Evolutionary conservation across 2,797 vertebrate genomes (phyloP).

Genomic region (Alosa sapidissima): DNA sequence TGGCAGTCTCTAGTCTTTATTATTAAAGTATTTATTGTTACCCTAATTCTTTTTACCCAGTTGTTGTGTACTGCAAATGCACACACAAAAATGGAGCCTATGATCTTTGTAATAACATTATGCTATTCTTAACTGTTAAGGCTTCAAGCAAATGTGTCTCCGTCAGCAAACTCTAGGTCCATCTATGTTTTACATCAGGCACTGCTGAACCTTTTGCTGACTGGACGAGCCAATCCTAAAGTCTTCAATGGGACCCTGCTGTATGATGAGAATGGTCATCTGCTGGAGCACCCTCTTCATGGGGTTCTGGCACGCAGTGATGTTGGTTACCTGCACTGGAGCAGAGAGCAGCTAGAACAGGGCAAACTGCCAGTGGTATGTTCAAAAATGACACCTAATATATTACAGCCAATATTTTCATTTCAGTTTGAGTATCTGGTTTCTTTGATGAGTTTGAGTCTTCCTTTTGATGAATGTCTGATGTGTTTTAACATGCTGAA

Average conservation of each 20-base stretch:
- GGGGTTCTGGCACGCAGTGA: slow-evolving; percentile 72
- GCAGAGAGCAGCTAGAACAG: slow-evolving; percentile 52
- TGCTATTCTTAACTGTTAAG: neutral
- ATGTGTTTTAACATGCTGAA: neutral
- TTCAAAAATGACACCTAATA: neutral
- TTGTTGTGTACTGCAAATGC: neutral
- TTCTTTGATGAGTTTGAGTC: no score
- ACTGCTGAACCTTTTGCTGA: slow-evolving; percentile 81
- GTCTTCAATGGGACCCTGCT: slow-evolving; percentile 73
- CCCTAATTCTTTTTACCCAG: no score
- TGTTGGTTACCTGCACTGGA: slow-evolving; percentile 82
- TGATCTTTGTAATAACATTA: neutral
- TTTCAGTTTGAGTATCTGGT: no score
- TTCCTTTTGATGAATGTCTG: neutral
- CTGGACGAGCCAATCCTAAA: slow-evolving; percentile 72
- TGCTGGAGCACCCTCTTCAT: slow-evolving; percentile 59
- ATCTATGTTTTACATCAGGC: slow-evolving; percentile 65
- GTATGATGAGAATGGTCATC: slow-evolving; percentile 52
- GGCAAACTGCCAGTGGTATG: slow-evolving; percentile 65
- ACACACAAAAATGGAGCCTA: neutral
- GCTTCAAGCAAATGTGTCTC: neutral
- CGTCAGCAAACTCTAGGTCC: neutral
- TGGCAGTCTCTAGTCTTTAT: no score
- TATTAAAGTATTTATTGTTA: no score
- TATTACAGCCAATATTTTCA: neutral